A percentile compares a stretch with the other conserved stretches of the same genome.
Conservation (phyloP, 1,140 invertebrate genomes). For the Zophobas morio region DNA sequence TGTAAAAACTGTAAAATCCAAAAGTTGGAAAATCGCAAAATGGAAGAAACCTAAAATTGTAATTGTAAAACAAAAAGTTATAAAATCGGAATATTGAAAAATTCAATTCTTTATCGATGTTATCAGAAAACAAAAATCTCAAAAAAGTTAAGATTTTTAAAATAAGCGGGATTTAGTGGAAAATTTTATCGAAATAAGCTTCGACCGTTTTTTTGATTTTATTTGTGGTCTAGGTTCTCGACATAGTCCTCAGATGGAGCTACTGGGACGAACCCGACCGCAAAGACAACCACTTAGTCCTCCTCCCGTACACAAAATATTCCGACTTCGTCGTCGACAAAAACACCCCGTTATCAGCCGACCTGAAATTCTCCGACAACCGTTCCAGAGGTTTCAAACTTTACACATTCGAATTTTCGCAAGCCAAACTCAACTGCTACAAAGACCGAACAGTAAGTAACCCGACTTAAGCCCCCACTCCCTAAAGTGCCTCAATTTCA, state of each 20-base stretch:
- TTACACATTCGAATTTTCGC: conserved; percentile 84
- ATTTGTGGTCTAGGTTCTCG: conserved; percentile 74
- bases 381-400: conserved; percentile 83
- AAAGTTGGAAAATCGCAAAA: too few species aligned
- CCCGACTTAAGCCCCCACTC: neutral
- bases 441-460: conserved; percentile 81
- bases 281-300: conserved; percentile 84
- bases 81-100: too few species aligned
- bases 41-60: too few species aligned
- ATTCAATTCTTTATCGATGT: too few species aligned
- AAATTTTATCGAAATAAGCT: too few species aligned
- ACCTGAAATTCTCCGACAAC: conserved; percentile 85
- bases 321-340: conserved; percentile 68
- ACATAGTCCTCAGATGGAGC: conserved; percentile 81
- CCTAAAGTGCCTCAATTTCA: conserved; percentile 63
- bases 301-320: conserved; percentile 72
- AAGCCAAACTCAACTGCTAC: conserved; percentile 83
- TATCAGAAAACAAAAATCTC: too few species aligned
- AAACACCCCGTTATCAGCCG: conserved; percentile 75
- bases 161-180: too few species aligned
- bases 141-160: too few species aligned
- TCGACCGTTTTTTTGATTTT: conserved; percentile 45
- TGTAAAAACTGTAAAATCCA: too few species aligned
- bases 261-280: conserved; percentile 88
- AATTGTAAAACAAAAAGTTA: too few species aligned